Base-by-base conservation (phyloP, 1,140 invertebrate genomes). In the Hypothenemus hampei region DNA sequence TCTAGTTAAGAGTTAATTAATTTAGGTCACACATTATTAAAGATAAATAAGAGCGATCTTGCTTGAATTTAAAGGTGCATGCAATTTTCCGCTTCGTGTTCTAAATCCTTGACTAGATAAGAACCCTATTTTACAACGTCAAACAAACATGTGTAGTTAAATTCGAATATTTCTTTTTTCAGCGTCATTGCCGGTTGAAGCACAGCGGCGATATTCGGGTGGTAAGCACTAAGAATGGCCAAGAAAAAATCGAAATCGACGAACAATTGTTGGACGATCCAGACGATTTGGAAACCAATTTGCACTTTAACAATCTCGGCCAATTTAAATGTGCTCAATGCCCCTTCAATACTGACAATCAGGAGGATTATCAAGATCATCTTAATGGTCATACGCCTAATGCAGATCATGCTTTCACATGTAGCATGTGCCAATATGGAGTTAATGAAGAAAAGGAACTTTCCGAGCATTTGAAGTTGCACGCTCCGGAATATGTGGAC, bases 391-490 rank as follows among this genome's bases (percentile, higher is more conserved):
- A 91, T 71, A 77, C 82, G 39, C 80, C 82, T 0, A 82, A 81
- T 45, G 68, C 80, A 5, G 81, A 82, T 36, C 81, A 84, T 16
- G 80, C 83, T 59, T 85, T 85, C 61, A 91, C 90, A 69, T 93
- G 90, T 71, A 82, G 82, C 60, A 81, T 83, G 58, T 93, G 89
- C 69, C 84, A 86, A 1, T 91, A 81, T 69, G 89, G 85, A 67
- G 87, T 89, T 1, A 78, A 44, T 5, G 40, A 65, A 15, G 64
- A 64, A 15, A 62, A 65, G 5, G 67, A 68, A 15, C 73, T 65
- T 72, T 75, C 45, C 3, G 63, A 65, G 1, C 69, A 71, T 60
- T 51, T 70, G 10, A 50, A 57, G 47, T 46, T 71, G 37, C 69
- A 71, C 44, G 64, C 45, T n/a, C 55, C 24, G 19, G 41, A 16